phyloP scores from a whole-genome alignment of 1,140 invertebrate genomes.

The Papilio machaon region DNA sequence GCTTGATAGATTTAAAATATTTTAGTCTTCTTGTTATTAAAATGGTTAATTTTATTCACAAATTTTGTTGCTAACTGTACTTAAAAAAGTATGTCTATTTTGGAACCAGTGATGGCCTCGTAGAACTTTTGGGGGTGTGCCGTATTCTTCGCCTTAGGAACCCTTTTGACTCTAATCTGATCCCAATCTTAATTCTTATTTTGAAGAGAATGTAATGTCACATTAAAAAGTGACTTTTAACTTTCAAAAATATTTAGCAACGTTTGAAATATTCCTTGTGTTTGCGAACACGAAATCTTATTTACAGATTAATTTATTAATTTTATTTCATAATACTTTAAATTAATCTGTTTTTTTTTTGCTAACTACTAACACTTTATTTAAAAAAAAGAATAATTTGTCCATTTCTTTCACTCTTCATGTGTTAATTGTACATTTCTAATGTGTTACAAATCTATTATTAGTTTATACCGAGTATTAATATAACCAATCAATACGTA shows the following conservation, averaged over 20 bases:
- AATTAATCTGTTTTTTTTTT: too few species aligned
- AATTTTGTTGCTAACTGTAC: conserved; percentile 30
- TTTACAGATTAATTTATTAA: neutral
- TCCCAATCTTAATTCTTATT: conserved; percentile 36
- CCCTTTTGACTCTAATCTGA: conserved; percentile 34
- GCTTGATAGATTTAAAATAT: neutral
- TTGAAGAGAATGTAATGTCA: conserved; percentile 28
- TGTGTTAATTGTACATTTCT: neutral
- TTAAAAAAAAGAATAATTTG: too few species aligned
- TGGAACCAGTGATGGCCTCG: conserved; percentile 20
- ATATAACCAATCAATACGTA: neutral
- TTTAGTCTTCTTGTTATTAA: neutral
- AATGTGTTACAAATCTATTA: neutral
- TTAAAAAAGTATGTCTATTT: conserved; percentile 23
- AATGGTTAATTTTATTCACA: neutral
- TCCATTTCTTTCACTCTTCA: neutral
- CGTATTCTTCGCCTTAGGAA: conserved; percentile 37
- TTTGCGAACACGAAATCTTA: neutral
- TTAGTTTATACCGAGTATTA: neutral
- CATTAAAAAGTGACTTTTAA: conserved; percentile 26
- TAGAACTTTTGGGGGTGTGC: conserved; percentile 30
- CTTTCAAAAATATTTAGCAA: neutral
- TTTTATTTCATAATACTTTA: too few species aligned
- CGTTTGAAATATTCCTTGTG: neutral
- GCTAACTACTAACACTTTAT: too few species aligned